Conservation (phyloP, 2,113 vertebrate genomes). For the Helogale parvula region DNA sequence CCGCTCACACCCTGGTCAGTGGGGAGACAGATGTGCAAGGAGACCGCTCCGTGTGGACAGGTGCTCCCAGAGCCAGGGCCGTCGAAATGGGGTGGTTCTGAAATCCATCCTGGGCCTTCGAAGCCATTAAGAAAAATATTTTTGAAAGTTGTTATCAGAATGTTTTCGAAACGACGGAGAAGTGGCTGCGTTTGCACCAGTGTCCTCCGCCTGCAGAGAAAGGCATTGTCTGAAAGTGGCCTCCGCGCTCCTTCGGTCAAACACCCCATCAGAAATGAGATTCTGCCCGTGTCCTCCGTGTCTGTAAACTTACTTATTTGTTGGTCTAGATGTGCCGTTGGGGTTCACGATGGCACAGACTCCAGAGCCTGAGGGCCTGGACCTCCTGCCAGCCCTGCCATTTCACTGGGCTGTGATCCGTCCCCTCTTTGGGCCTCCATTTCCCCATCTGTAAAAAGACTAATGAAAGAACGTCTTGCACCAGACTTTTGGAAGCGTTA, state of each 20-base stretch:
- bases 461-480: background rate
- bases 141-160: background rate
- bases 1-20: background rate
- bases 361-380: background rate
- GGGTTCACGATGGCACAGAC: fast-evolving
- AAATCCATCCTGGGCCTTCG: background rate
- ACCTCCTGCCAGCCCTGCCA: background rate
- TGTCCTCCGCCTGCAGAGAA: background rate
- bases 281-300: background rate
- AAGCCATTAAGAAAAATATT: background rate
- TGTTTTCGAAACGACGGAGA: background rate
- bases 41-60: fast-evolving
- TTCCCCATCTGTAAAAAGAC: background rate
- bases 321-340: fast-evolving
- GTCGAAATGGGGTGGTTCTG: background rate
- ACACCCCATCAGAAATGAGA: background rate
- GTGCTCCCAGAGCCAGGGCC: fast-evolving
- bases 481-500: background rate
- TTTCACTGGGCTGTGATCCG: background rate
- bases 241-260: background rate
- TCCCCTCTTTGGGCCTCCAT: background rate
- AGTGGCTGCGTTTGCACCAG: background rate
- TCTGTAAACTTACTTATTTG: too few species aligned
- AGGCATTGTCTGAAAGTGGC: background rate
- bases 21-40: background rate